Percentiles rank a stretch among this genome's conserved stretches.
Conservation (phyloP, 2,888 invertebrate species). For the Sepiola atlantica region DNA sequence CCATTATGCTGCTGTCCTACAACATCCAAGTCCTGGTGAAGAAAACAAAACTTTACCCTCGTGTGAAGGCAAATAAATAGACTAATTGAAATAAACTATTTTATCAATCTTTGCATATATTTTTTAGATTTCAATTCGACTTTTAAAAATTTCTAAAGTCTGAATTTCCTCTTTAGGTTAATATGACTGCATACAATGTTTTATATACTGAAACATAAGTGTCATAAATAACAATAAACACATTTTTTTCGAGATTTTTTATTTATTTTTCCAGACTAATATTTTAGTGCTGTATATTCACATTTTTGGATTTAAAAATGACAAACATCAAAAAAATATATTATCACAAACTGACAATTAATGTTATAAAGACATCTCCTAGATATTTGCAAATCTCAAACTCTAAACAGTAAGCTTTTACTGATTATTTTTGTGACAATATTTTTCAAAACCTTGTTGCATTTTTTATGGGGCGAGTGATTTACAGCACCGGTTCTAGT, state of each 20-base stretch:
- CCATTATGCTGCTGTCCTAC: no score
- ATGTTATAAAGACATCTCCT: neutral
- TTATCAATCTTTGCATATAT: no score
- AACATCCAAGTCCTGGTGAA: no score
- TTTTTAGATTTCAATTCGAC: no score
- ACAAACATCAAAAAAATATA: neutral
- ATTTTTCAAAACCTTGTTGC: no score
- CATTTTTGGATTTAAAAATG: neutral
- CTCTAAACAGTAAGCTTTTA: neutral
- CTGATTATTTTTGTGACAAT: no score
- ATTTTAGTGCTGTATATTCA: constrained; percentile 21
- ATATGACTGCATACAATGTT: neutral
- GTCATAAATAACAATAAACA: neutral
- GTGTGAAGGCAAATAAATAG: no score
- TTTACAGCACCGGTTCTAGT: no score
- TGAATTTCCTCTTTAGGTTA: neutral
- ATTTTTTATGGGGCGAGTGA: no score
- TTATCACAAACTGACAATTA: neutral
- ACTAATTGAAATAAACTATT: no score
- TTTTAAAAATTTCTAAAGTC: neutral
- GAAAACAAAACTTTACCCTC: no score
- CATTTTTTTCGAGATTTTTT: neutral
- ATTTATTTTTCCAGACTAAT: neutral
- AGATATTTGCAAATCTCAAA: neutral
- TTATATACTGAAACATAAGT: neutral